Evolutionary conservation across 1,140 invertebrate species (phyloP), one percentile per base, ranked within the genome.

Genomic region (Ruditapes philippinarum): DNA sequence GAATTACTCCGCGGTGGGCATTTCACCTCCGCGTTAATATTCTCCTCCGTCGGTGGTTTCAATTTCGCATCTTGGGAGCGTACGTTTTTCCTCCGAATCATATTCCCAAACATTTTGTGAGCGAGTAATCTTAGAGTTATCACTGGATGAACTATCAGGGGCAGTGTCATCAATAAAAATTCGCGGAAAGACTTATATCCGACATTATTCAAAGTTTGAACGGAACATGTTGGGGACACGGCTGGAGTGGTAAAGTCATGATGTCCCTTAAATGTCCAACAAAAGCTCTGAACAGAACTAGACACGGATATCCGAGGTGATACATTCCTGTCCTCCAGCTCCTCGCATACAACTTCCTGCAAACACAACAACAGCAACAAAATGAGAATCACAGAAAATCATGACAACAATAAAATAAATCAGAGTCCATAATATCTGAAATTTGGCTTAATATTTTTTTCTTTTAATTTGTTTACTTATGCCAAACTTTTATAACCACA

Each of bases 51-150:
- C 12, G 89, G 91, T 36, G 94, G 94, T 91, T 93, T 93, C 19
- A 95, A 89, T 81, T 94, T 94, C 7, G 93, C 85, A 36, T 95
- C 93, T 51, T 84, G 78, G n/a, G 82, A 89, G 62, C 92, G 89
- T 14, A 92, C 79, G 9, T 91, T 93, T 86, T 95, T 95, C 25
- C 94, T 78, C 25, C 94, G 91, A 5, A 95, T 94, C 94, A 95
- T 95, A 74, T 94, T 94, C 17, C 95, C 94, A 91, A 96, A 96
- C 28, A 97, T 95, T 68, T 97, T 96, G 93, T 97, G 97, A 68
- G 97, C 96, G 31, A 97, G 95, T 5, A 97, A 95, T 14, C 97
- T 94, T 19, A 97, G 92, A 14, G 97, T 94, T 22, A 97, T 97
- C 7, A 97, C 94, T 0, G 97, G 97, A 91, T 97, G 96, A 40